phyloP scores from a whole-genome alignment of 2,113 vertebrate genomes.

The Chamaetylas fuelleborni region DNA sequence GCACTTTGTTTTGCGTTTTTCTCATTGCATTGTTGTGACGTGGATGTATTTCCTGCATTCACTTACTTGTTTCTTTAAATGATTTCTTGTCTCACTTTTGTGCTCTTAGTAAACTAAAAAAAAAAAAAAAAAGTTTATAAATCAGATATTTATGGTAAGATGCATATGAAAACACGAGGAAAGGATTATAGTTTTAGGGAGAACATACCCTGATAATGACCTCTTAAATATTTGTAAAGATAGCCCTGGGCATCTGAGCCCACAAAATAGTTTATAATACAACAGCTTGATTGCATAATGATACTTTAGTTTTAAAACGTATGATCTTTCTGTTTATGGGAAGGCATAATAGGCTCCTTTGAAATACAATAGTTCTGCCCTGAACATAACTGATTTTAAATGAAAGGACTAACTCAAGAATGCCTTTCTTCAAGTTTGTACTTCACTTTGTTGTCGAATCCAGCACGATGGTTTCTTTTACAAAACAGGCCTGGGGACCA shows the following conservation, averaged over 20 bases:
- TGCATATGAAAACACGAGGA: constrained; percentile 46
- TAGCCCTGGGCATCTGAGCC: constrained; percentile 66
- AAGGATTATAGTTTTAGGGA: constrained; percentile 63
- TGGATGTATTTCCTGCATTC: neutral
- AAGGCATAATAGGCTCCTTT: constrained; percentile 65
- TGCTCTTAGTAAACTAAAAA: neutral
- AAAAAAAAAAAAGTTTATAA: neutral
- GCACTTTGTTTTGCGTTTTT: neutral
- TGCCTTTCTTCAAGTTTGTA: constrained; percentile 53
- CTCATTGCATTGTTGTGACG: neutral
- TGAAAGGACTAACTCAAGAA: constrained; percentile 63
- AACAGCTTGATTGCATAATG: constrained; percentile 71
- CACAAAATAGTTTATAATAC: constrained; percentile 71
- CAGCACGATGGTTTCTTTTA: constrained; percentile 44
- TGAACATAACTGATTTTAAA: constrained; percentile 69
- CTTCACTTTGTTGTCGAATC: constrained; percentile 56
- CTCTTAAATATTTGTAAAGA: constrained; percentile 71
- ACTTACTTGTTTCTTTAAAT: neutral
- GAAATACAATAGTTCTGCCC: constrained; percentile 68
- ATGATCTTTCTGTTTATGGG: constrained; percentile 69
- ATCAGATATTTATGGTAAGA: constrained; percentile 54
- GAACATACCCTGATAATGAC: constrained; percentile 63
- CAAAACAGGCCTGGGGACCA: constrained; percentile 23
- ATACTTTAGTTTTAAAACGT: constrained; percentile 67
- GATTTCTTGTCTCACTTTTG: neutral